These are phyloP conservation scores for Gallinago jamesoni DNA, from an alignment of 2,113 vertebrate species.

Conservation along the genomic window DNA sequence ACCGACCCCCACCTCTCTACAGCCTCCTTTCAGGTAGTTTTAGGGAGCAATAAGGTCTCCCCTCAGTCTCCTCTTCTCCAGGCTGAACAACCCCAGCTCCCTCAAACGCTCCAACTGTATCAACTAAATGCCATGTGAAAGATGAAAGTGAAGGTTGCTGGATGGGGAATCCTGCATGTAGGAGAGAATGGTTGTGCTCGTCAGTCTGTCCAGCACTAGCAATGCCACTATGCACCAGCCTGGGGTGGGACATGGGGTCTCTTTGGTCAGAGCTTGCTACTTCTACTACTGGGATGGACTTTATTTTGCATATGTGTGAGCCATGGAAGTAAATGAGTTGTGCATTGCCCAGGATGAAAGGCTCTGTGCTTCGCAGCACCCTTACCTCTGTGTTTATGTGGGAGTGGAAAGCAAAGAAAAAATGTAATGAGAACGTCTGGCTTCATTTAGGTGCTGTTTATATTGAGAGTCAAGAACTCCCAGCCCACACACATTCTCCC, in stretches of 20 bases:
- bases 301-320: not conserved
- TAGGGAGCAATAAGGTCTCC: no score
- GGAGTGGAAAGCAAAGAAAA: not conserved
- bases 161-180: not conserved
- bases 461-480: not conserved
- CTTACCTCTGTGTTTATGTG: conserved; percentile 18
- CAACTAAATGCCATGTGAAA: not conserved
- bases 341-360: not conserved
- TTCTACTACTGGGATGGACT: not conserved
- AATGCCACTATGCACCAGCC: not conserved
- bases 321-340: not conserved
- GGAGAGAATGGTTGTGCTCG: not conserved
- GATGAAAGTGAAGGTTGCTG: not conserved
- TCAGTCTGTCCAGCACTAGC: not conserved
- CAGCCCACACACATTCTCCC: conserved; percentile 13
- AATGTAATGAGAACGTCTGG: conserved; percentile 33
- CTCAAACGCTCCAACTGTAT: no score
- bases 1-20: no score
- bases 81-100: no score
- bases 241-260: fast-evolving
- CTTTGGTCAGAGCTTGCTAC: not conserved
- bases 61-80: no score
- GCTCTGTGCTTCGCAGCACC: fast-evolving
- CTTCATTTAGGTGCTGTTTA: conserved; percentile 47
- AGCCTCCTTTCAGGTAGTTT: no score